Conservation (phyloP, 2,797 vertebrate species). For the Petrocephalus schoutedeni region DNA sequence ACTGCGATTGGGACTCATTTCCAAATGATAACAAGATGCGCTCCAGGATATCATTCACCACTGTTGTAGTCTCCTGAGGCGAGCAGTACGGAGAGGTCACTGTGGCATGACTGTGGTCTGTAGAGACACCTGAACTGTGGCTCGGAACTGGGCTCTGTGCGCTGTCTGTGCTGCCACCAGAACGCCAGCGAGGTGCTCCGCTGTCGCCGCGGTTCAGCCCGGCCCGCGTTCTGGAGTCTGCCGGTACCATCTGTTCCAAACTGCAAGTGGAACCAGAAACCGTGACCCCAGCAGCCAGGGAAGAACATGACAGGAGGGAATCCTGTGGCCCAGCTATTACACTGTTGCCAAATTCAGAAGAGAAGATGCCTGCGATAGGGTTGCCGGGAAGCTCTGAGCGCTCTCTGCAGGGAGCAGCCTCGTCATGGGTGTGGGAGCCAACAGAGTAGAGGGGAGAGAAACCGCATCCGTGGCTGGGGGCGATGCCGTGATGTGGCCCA, state of each 20-base stretch:
- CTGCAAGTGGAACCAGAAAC: background rate
- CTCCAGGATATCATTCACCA: conserved; percentile 53
- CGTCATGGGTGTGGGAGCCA: conserved; percentile 28
- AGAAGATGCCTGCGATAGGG: background rate
- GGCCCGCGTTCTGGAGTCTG: background rate
- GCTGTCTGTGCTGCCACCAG: no score
- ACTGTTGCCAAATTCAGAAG: background rate
- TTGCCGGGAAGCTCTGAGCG: background rate
- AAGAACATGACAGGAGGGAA: background rate
- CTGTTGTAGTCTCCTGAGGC: conserved; percentile 43
- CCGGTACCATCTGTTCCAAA: background rate
- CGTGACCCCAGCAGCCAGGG: background rate
- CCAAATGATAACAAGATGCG: conserved; percentile 56
- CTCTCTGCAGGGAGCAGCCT: background rate
- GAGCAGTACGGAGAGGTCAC: conserved; percentile 24
- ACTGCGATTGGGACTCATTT: conserved; percentile 28
- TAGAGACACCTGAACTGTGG: background rate
- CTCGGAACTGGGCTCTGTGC: background rate
- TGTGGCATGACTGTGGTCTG: background rate
- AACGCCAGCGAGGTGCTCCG: background rate
- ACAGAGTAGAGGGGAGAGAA: background rate
- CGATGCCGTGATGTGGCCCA: background rate
- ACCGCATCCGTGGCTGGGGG: background rate
- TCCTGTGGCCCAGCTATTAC: background rate
- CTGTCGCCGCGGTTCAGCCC: background rate